Conservation (phyloP, 2,888 invertebrate species). For the Sminthurides aquaticus region DNA sequence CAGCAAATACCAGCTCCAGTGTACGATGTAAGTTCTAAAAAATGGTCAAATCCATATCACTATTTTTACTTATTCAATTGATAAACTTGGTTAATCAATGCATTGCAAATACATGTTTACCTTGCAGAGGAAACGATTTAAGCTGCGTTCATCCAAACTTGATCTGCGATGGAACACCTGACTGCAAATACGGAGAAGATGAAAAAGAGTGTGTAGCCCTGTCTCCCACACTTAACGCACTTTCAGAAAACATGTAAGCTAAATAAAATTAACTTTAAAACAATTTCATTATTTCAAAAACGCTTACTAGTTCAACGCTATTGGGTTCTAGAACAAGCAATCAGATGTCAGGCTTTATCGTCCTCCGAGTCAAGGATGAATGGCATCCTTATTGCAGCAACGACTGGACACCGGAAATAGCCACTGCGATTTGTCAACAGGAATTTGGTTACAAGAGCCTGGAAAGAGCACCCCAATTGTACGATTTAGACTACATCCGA, state of each 20-base stretch:
- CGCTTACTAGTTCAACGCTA: neutral
- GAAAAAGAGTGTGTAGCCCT: constrained; percentile 20
- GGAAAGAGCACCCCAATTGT: neutral
- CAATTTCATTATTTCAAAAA: too few relatives aligned
- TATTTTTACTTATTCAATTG: too few relatives aligned
- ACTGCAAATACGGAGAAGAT: constrained; percentile 25
- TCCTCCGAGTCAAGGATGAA: constrained; percentile 21
- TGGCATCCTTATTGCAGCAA: constrained; percentile 31
- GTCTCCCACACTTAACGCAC: constrained; percentile 3
- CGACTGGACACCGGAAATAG: constrained; percentile 23
- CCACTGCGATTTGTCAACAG: constrained; percentile 17
- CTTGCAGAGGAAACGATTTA: neutral
- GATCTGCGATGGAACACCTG: constrained; percentile 21
- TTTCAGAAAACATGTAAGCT: constrained; percentile 12
- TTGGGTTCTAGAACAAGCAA: neutral
- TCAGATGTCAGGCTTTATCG: constrained; percentile 20
- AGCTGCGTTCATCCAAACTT: constrained; percentile 21
- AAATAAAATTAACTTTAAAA: neutral
- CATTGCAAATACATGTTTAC: neutral
- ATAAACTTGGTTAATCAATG: too few relatives aligned
- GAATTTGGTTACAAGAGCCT: constrained; percentile 12
- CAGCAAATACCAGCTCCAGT: constrained; percentile 16
- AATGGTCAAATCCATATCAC: neutral
- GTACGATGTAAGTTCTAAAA: constrained; percentile 2
- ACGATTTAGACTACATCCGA: constrained; percentile 7